Conservation (phyloP, 2,888 invertebrate genomes). For the Agapostemon virescens region DNA sequence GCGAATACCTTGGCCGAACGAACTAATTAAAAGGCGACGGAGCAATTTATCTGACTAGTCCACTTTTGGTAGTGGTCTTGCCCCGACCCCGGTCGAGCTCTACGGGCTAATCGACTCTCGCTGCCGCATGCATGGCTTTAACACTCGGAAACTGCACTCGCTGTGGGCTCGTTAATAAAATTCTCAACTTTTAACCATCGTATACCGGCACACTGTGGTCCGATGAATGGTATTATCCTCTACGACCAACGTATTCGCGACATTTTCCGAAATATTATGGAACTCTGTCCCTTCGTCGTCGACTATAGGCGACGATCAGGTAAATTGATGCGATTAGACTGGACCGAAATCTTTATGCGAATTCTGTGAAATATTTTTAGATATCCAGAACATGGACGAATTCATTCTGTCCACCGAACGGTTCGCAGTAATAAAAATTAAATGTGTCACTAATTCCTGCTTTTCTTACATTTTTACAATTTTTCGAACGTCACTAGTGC, state of each 20-base stretch:
- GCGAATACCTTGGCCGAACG: not conserved
- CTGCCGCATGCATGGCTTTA: not conserved
- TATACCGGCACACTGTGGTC: not conserved
- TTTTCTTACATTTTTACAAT: not conserved
- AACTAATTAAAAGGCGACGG: not conserved
- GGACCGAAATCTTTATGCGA: not conserved
- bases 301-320: not conserved
- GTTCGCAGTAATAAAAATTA: not conserved
- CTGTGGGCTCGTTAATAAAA: not conserved
- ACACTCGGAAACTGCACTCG: not conserved
- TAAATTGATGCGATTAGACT: not conserved
- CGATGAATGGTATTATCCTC: not conserved
- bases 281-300: not conserved
- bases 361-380: not conserved
- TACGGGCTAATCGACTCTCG: not conserved
- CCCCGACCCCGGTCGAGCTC: not conserved
- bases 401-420: not conserved
- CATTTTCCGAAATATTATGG: not conserved
- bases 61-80: conserved; percentile 5
- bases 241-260: not conserved
- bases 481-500: not conserved
- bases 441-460: not conserved
- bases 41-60: conserved; percentile 9
- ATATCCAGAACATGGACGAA: not conserved
- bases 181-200: conserved; percentile 1